Base-by-base conservation (phyloP, 2,113 vertebrate species). In the Pionites leucogaster region DNA sequence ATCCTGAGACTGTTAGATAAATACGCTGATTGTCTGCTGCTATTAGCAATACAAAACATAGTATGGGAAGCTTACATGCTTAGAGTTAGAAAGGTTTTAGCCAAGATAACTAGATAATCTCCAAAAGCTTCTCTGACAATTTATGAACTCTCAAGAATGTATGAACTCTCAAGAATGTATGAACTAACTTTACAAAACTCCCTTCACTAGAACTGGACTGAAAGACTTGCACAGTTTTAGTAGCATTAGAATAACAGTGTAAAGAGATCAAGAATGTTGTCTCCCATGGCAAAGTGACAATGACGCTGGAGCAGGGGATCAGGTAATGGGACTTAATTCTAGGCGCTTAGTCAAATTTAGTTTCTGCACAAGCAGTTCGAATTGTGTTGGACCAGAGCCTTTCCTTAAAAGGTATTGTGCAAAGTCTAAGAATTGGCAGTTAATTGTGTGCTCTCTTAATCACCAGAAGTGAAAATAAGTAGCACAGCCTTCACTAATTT, bases 171-270 rank as follows among this genome's bases (percentile, higher is more conserved):
- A 53, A 52, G 50, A 72, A 42, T 37, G 15, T 57, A 20, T 25
- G 11, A 49, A 2, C 10, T 85, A 53, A 87, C 41, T 64, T 74
- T 47, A 64, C 24, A 68, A 55, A 81, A 84, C 24, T 64, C 23
- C 82, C 29, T 88, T 41, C 50, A 29, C 28, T 77, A 98, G 98
- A 98, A 27, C 98, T 98, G 90, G 98, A 98, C 90, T 98, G 97
- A 37, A 99, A 98, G 97, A 98, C 98, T 71, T 99, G 98, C 88
- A 98, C 98, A 65, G 98, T 99, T 68, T 97, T 98, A 67, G 98
- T 99, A 78, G 98, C 98, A 65, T 97, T 99, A 94, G 98, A 99
- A 86, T 98, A 99, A 93, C 98, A 99, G 88, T 98, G 98, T 90
- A 98, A 98, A 59, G 98, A 99, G 95, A 99, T 99, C 27, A 98